Evolutionary conservation across 2,797 vertebrate genomes (phyloP), one percentile per base, ranked within the genome.

Genomic region (Sylvilagus floridanus): DNA sequence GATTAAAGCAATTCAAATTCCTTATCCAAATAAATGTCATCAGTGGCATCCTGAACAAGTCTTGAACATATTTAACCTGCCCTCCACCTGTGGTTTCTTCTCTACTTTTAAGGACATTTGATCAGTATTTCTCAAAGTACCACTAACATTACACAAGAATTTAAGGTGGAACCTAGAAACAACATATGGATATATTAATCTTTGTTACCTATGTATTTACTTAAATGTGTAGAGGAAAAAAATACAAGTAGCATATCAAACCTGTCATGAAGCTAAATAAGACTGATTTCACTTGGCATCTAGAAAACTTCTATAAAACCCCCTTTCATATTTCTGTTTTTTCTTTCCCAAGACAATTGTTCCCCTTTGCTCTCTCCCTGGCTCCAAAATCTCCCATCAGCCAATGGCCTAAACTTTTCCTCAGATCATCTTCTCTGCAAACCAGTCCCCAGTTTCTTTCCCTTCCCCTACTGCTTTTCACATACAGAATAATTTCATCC

Each of bases 401-500:
- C 26, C 47, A 57, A 54, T 54, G 9, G n/a, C 75, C 73, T 76
- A 65, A 52, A 81, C 14, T 84, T 90, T 79, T 63, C 65, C 35
- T 65, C 35, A 50, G 17, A 73, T 79, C 73, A 66, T 90, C 84
- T 35, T 93, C 47, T 78, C 60, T 22, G 82, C 5, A 8, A 71
- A 26, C 57, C 35, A 68, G 17, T 32, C 63, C 82, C 69, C 37
- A 35, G 35, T 5, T 57, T 78, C 50, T 76, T 95, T 73, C 14
- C n/a, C n/a, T 2, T 78, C 50, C 47, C n/a, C 17, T 69, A 71
- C 16, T 28, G 9, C 28, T 85, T 89, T 88, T 93, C 73, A 77
- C 91, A 95, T 62, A 81, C 68, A 89, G 62, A 96, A 66, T 84
- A 93, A 91, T 81, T 76, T 72, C 37, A 62, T 93, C n/a, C 17